Evolutionary conservation across 2,113 vertebrate species (phyloP).

Genomic region (Labeo rohita): DNA sequence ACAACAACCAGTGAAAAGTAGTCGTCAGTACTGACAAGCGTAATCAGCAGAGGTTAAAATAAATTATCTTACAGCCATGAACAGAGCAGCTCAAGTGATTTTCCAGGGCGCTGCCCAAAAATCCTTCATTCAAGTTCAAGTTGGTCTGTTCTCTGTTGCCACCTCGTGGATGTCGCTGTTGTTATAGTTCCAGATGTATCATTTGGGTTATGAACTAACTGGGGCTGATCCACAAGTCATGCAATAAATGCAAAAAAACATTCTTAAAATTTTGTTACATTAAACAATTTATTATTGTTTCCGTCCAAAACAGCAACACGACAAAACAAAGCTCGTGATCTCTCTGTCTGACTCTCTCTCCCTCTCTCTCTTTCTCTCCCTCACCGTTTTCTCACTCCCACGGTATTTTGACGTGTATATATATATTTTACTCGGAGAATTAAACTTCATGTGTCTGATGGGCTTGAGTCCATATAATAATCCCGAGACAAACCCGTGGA

Average conservation of each 20-base stretch:
- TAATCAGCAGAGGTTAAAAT: not conserved
- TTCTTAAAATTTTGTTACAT: not conserved
- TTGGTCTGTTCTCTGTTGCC: conserved; percentile 54
- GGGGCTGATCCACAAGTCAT: conserved; percentile 23
- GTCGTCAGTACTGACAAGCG: not conserved
- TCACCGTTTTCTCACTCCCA: conserved; percentile 73
- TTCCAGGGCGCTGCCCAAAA: conserved; percentile 38
- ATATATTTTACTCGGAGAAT: conserved; percentile 45
- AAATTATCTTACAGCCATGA: not conserved
- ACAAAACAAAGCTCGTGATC: not conserved
- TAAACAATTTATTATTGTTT: not conserved
- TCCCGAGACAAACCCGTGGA: not conserved
- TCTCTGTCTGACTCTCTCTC: not conserved
- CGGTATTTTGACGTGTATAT: conserved; percentile 77
- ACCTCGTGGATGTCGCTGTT: conserved; percentile 50
- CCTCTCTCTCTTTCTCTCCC: conserved; percentile 56
- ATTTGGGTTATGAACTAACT: not conserved
- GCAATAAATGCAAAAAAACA: not conserved
- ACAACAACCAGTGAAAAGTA: not conserved
- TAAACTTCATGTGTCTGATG: conserved; percentile 47
- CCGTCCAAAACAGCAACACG: not conserved
- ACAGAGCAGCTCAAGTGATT: conserved; percentile 14
- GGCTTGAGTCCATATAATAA: not conserved
- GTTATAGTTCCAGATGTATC: not conserved
- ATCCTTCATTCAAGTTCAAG: conserved; percentile 25